Evolutionary conservation across 2,888 invertebrate genomes (phyloP).

Genomic region (Ferrisia virgata): DNA sequence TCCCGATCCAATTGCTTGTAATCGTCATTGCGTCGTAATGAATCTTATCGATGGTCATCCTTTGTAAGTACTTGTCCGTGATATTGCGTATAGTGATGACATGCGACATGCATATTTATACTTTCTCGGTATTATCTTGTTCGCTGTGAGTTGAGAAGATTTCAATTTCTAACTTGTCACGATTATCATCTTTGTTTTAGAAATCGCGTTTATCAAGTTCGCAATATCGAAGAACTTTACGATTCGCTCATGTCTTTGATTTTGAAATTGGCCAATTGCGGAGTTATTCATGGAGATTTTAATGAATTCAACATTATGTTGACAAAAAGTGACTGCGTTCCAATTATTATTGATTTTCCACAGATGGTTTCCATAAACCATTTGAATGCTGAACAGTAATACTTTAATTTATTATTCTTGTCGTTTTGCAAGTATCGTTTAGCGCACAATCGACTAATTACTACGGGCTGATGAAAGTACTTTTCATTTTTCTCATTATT

Average conservation of each 20-base stretch:
- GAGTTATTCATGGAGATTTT: slow-evolving; percentile 98
- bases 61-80: slow-evolving; percentile 60
- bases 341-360: slow-evolving; percentile 94
- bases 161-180: no score
- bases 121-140: no score
- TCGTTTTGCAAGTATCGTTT: no score
- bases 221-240: slow-evolving; percentile 74
- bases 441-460: no score
- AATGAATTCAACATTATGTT: slow-evolving; percentile 98
- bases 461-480: no score
- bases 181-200: slow-evolving; percentile 51
- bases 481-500: not conserved
- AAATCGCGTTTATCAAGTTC: slow-evolving; percentile 62
- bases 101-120: no score
- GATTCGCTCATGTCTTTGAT: slow-evolving; percentile 93
- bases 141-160: no score
- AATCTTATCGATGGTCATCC: slow-evolving; percentile 80
- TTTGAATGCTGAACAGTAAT: slow-evolving; percentile 81
- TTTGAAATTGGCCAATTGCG: slow-evolving; percentile 83
- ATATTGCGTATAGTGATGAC: no score
- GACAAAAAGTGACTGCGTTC: slow-evolving; percentile 68
- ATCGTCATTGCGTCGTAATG: slow-evolving; percentile 95
- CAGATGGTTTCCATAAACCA: slow-evolving; percentile 98
- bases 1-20: slow-evolving; percentile 90
- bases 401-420: not conserved